Evolutionary conservation across 2,888 invertebrate species (phyloP).

Genomic region (Nomada flava): DNA sequence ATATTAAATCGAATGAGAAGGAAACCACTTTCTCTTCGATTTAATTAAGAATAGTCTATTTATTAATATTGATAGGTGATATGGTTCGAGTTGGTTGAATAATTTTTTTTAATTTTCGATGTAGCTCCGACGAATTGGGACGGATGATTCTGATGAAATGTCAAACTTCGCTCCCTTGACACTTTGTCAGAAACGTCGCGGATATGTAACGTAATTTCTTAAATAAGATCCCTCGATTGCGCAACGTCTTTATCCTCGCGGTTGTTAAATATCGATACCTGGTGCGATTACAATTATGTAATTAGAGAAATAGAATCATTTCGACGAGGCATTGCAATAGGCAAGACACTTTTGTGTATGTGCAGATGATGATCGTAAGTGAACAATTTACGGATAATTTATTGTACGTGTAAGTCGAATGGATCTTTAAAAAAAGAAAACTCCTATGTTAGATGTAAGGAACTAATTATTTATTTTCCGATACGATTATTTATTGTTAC

Average conservation of each 20-base stretch:
- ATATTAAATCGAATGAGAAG: slow-evolving; percentile 26
- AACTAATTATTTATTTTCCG: slow-evolving; percentile 54
- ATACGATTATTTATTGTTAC: slow-evolving; percentile 70
- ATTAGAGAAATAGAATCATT: background rate
- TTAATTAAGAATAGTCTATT: slow-evolving; percentile 20
- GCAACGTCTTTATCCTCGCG: background rate
- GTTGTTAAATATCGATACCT: too few species aligned
- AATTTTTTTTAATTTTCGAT: background rate
- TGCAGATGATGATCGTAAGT: too few species aligned
- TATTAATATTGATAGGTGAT: slow-evolving; percentile 1
- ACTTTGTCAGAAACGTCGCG: slow-evolving; percentile 46
- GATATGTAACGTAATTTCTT: slow-evolving; percentile 3
- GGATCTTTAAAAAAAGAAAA: background rate
- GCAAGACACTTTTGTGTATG: background rate
- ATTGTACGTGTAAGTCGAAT: background rate
- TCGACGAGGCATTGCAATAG: background rate
- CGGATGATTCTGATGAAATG: slow-evolving; percentile 50
- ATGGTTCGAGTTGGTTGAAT: background rate
- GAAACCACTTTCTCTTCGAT: slow-evolving; percentile 25
- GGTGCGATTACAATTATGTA: background rate
- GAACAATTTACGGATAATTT: background rate
- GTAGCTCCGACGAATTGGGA: background rate
- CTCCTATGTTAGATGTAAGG: slow-evolving; percentile 37
- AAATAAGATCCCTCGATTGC: background rate
- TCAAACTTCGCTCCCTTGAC: slow-evolving; percentile 62